Evolutionary conservation across 2,888 invertebrate species (phyloP), one percentile per base, ranked within the genome.

Genomic region (Cacoxenus indagator): DNA sequence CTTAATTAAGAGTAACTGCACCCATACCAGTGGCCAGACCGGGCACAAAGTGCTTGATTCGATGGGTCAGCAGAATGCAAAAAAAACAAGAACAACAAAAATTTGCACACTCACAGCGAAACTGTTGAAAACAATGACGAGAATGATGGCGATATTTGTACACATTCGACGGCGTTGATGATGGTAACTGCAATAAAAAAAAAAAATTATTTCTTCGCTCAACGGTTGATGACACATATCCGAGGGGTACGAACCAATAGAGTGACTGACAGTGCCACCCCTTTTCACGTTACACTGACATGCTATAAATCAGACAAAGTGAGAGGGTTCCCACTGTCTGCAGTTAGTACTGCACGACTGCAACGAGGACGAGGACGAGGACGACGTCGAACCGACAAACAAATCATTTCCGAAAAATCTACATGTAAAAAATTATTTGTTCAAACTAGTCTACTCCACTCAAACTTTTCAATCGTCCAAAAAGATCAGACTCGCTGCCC

Each of bases 1-100:
- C 74, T 78, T 77, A 79, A 79, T 82, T 82, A 77, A 77, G 73
- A 73, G 65, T 73, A 72, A 65, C 73, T 67, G 31, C 27, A 55
- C 17, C 19, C 51, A 51, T n/a, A 51, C 24, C 17, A 22, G 51
- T 8, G 8, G 2, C 37, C 37, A 37, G 37, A 37, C 37, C 8
- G 8, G 37, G 37, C 37, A 37, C 37, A 37, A 37, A 37, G 37
- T 51, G 19, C 17, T 22, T 24, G 26, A 24, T 43, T 70, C 71
- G 73, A 76, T 78, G 77, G 77, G 78, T 76, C 73, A 76, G 37
- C 64, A 65, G 75, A 73, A 37, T 5, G 37, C 5, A 4, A 37
- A 37, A 37, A 37, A 2, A 37, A 37, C 8, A 37, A 9, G 31
- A 4, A n/a, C n/a, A n/a, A n/a, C n/a, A n/a, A n/a, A n/a, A n/a